Base-by-base conservation (phyloP, 2,797 vertebrate species). In the Enteromius mattozi region DNA sequence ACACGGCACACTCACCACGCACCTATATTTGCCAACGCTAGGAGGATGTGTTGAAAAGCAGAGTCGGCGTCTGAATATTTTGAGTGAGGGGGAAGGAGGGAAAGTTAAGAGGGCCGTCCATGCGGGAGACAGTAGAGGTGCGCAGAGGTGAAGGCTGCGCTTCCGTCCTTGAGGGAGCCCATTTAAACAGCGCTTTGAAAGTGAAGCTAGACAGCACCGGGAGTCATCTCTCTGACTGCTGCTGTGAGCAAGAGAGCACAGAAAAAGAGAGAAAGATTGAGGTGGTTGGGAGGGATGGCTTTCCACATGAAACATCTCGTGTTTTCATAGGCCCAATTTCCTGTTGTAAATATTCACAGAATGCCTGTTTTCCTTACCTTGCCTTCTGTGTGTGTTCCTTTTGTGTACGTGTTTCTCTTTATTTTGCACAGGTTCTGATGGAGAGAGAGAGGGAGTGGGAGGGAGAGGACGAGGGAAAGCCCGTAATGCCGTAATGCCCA, bases 161-260 rank as follows among this genome's bases (percentile, higher is more conserved):
- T 92, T 93, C 90, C 92, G 90, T 92, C 93, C 93, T 94, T 93
- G 92, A 94, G 92, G 93, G 93, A 93, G 91, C 91, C 90, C 90
- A 88, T 94, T 94, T 94, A 94, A 94, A 93, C 91, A 91, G 90
- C 4, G 88, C 92, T 95, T 95, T 96, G 94, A 96, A 96, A 95
- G 93, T 92, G 89, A 92, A 95, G 93, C 93, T 93, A 95, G 94
- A 94, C 92, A 89, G 93, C 92, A 94, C 94, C 92, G 94, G 92
- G 93, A 93, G 93, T 94, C 94, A 91, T 92, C 93, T 93, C 93
- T 93, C 93, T 92, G 93, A 95, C 93, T 93, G 91, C 92, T 91
- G 90, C 92, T 59, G 92, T 90, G 91, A 92, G 92, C 83, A 88
- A 85, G 90, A 89, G 85, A 91, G 16, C 35, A 75, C 33, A 30